These are phyloP conservation scores for Drymonia ruficornis DNA, from an alignment of 2,888 invertebrate species.

Conservation along the genomic window DNA sequence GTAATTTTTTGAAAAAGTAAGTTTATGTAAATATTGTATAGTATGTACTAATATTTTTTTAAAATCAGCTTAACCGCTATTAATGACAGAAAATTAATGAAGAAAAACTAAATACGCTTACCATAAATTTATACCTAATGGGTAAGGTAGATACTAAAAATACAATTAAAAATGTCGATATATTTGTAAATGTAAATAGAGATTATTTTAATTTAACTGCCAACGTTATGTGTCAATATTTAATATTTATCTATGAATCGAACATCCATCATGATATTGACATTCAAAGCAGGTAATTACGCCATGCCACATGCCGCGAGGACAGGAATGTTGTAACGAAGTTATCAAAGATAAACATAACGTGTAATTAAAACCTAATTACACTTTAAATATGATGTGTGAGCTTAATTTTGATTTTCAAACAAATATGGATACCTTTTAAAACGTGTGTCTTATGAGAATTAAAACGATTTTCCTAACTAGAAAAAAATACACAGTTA, in stretches of 20 bases:
- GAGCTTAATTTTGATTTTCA: constrained; percentile 4
- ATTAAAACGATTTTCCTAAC: too few species aligned
- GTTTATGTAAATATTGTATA: too few species aligned
- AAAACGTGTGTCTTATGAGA: too few species aligned
- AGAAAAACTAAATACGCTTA: too few species aligned
- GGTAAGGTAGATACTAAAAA: too few species aligned
- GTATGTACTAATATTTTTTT: too few species aligned
- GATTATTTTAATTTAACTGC: neutral
- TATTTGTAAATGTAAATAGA: neutral
- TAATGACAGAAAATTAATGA: too few species aligned
- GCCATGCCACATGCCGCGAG: constrained; percentile 6
- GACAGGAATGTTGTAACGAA: constrained; percentile 8
- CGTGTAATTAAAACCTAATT: constrained; percentile 11
- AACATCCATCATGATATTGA: constrained; percentile 18
- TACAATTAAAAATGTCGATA: too few species aligned
- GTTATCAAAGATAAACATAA: constrained; percentile 5
- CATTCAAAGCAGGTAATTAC: constrained; percentile 12
- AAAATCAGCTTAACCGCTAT: too few species aligned
- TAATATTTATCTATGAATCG: constrained; percentile 10
- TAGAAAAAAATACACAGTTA: too few species aligned
- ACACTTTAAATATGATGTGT: constrained; percentile 6
- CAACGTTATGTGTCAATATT: neutral
- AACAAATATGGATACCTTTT: neutral
- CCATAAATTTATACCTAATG: too few species aligned
- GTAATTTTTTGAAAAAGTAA: too few species aligned